Percentiles rank a stretch among this genome's conserved stretches.
These are phyloP conservation scores for Myxocyprinus asiaticus DNA, from an alignment of 2,113 vertebrate genomes.

Conservation along the genomic window DNA sequence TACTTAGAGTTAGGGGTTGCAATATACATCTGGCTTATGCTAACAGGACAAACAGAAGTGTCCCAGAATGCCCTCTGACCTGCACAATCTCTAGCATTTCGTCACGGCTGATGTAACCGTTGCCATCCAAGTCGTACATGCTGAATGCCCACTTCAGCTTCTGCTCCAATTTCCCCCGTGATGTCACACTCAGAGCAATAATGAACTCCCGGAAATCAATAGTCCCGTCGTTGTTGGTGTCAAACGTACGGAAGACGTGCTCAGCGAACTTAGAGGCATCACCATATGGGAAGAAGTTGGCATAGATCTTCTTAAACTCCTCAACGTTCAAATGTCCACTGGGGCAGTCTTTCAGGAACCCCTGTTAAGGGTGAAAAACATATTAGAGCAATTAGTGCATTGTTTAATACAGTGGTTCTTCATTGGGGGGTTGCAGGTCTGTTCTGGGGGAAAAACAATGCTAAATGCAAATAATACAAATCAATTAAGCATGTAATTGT, in stretches of 20 bases:
- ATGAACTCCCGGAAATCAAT: conserved; percentile 99
- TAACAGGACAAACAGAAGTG: not conserved
- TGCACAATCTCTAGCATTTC: conserved; percentile 99
- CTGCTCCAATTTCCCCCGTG: conserved; percentile 96
- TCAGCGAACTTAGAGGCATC: conserved; percentile 98
- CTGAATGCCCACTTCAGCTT: conserved; percentile 99
- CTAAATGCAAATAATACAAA: no score
- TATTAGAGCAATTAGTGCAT: not conserved
- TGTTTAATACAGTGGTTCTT: no score
- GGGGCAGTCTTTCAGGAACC: conserved; percentile 98
- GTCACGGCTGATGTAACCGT: conserved; percentile 97
- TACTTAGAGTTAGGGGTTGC: not conserved
- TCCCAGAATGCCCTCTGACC: conserved; percentile 68
- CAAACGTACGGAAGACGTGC: conserved; percentile 98
- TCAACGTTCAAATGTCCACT: conserved; percentile 95
- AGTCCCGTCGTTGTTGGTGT: conserved; percentile 95
- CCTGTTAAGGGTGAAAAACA: conserved; percentile 64
- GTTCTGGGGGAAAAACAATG: no score
- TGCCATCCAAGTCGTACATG: conserved; percentile 98
- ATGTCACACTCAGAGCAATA: conserved; percentile 96
- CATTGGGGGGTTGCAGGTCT: no score
- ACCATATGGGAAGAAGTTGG: conserved; percentile 98
- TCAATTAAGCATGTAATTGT: no score
- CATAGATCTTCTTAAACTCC: conserved; percentile 99
- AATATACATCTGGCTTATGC: not conserved